A percentile compares a stretch with the other conserved stretches of the same genome.
These are phyloP conservation scores for Diarsia brunnea DNA, from an alignment of 2,888 invertebrate species.

Conservation along the genomic window DNA sequence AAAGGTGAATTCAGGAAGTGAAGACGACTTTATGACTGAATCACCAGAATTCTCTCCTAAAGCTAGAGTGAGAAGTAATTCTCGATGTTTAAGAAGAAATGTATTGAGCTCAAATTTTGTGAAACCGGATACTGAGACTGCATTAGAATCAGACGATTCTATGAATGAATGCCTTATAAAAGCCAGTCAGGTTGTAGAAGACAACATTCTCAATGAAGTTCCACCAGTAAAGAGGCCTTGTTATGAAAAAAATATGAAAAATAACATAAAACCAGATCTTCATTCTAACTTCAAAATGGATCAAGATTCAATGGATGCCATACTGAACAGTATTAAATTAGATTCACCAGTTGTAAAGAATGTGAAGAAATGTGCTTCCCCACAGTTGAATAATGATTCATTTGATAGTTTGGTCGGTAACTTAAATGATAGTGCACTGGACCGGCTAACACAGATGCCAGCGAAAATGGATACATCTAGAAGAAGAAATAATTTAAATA, in stretches of 20 bases:
- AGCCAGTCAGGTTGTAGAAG: conserved; percentile 88
- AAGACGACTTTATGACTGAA: conserved; percentile 85
- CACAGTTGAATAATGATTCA: conserved; percentile 84
- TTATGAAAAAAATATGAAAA: conserved; percentile 64
- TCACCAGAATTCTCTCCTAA: conserved; percentile 83
- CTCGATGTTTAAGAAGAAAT: conserved; percentile 83
- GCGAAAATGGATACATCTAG: conserved; percentile 69
- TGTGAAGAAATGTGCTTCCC: conserved; percentile 78
- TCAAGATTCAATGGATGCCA: conserved; percentile 85
- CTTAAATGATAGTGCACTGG: conserved; percentile 87
- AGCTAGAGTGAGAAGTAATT: conserved; percentile 76
- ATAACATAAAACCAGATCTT: conserved; percentile 64
- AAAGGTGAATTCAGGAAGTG: conserved; percentile 79
- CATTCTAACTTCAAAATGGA: conserved; percentile 77
- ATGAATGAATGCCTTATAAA: conserved; percentile 88
- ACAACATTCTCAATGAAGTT: conserved; percentile 77
- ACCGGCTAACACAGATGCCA: conserved; percentile 84
- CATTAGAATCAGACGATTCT: conserved; percentile 88
- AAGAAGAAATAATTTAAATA: conserved; percentile 61
- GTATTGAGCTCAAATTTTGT: conserved; percentile 85
- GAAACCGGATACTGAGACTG: conserved; percentile 82
- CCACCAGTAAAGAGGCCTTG: conserved; percentile 74
- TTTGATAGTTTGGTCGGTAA: conserved; percentile 87
- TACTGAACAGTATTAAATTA: conserved; percentile 82
- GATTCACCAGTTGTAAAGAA: conserved; percentile 79